Evolutionary conservation across 2,888 invertebrate genomes (phyloP), one percentile per base, ranked within the genome.

Genomic region (Xestia rhomboidea): DNA sequence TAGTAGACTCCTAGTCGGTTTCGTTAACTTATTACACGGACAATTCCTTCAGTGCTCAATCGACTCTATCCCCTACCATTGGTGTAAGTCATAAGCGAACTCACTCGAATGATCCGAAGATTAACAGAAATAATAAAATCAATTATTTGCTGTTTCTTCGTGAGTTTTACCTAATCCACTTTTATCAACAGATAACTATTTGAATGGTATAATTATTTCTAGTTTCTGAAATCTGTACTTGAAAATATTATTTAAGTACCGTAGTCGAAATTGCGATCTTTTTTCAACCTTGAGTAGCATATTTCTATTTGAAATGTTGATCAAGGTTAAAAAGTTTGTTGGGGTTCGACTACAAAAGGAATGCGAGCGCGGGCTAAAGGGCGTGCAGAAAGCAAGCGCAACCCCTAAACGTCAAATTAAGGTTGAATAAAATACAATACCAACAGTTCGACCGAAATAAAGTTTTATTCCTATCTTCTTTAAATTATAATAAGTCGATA

Each of bases 11-110:
- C 67, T 72, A 68, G 68, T 79, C 73, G 63, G 77, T 86, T 89
- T 87, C 82, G 86, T 87, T 88, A 85, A 86, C 85, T 86, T 88
- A 89, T 88, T 89, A 88, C 79, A 79, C 76, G 86, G 82, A 86
- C 83, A 86, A 89, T 85, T 82, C 87, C 85, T 85, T 81, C 80
- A 85, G 72, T 83, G 69, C 87, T 82, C 79, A 79, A 87, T 86
- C 71, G 77, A 82, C 80, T 73, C 60, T 66, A 34, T 24, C 83
- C 83, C 87, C 72, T 90, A 91, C 87, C 34, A 24, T 3, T 51
- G 44, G 63, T 11, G 1, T n/a, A n/a, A 68, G 49, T 60, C 62
- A 49, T 73, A 54, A 11, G 34, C 46, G 5, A 27, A 34, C 21
- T 38, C 46, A n/a, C 21, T 49, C n/a, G 30, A 15, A 63, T 13